Base-by-base conservation (phyloP, 2,797 vertebrate species). In the Xenops minutus region DNA sequence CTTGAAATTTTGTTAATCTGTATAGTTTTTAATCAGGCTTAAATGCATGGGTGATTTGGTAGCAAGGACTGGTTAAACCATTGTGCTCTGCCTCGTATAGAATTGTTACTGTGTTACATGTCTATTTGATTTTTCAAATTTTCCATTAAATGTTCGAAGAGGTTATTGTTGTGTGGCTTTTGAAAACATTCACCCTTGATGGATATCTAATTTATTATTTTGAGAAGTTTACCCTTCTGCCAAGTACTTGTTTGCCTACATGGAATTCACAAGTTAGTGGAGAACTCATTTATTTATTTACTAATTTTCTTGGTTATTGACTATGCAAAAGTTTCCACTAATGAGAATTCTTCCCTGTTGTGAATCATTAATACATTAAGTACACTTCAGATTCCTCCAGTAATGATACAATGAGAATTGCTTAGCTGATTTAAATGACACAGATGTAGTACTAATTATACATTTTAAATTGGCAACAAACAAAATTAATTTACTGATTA, bases 401-500 rank as follows among this genome's bases (percentile, higher is more conserved):
- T 94, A 96, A 94, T 91, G 92, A 85, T 92, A 92, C 93, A 95
- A 95, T 96, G 85, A 95, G 68, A 95, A 87, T 85, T 95, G 91
- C 94, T 95, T 88, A 82, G 95, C 85, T 94, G 85, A 89, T 95
- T 92, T 95, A 94, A 96, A 93, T 92, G 79, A 93, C 88, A 93
- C 93, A 94, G 94, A 96, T 96, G 95, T 91, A 91, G 67, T 91
- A 84, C 76, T 97, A 96, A 97, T 97, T 96, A 96, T 90, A 89
- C 87, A 91, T 90, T 96, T 96, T 95, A 93, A 95, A 88, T 83
- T 89, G 68, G 61, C 78, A 83, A 90, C 68, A 95, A 96, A 87
- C 85, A 92, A 67, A 95, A 96, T 92, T 96, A 95, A 94, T 94
- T 95, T 89, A 48, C 62, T 93, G 90, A 95, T 96, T 96, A 95